Conservation (phyloP, 2,113 vertebrate genomes). For the Pteronura brasiliensis region DNA sequence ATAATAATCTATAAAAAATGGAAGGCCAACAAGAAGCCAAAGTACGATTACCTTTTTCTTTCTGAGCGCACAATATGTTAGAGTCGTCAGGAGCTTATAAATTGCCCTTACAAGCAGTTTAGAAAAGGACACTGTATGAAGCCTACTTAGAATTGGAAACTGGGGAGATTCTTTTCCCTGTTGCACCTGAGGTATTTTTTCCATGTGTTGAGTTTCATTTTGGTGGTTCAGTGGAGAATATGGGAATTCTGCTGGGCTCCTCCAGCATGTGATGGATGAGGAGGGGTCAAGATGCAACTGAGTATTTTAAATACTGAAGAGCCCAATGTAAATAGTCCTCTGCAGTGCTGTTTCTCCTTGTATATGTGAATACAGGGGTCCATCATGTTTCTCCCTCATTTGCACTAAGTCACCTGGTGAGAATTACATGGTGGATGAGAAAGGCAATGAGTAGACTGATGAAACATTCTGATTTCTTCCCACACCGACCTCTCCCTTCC, state of each 20-base stretch:
- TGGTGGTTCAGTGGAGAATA: slow-evolving; percentile 24
- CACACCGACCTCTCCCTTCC: background rate
- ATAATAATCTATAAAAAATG: slow-evolving; percentile 71
- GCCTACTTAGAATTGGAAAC: slow-evolving; percentile 43
- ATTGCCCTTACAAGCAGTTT: slow-evolving; percentile 53
- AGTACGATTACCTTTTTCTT: slow-evolving; percentile 28
- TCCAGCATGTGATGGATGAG: background rate
- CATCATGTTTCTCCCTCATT: background rate
- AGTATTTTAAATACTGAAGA: background rate
- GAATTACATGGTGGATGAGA: background rate
- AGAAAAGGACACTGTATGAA: slow-evolving; percentile 41
- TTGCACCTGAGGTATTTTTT: slow-evolving; percentile 62
- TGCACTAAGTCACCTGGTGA: background rate
- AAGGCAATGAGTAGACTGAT: background rate
- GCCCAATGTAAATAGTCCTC: background rate
- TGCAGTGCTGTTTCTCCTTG: background rate
- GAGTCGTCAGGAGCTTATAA: slow-evolving; percentile 64
- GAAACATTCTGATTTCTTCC: background rate
- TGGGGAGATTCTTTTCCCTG: slow-evolving; percentile 32
- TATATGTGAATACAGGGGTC: background rate
- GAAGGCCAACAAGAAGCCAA: slow-evolving; percentile 50
- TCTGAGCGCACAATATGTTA: slow-evolving; percentile 69
- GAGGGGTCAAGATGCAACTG: slow-evolving; percentile 9
- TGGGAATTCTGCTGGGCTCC: slow-evolving; percentile 38
- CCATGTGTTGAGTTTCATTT: slow-evolving; percentile 58